Conservation (phyloP, 53 echinoderm and acorn worm genomes). For the Stichopus horrens region DNA sequence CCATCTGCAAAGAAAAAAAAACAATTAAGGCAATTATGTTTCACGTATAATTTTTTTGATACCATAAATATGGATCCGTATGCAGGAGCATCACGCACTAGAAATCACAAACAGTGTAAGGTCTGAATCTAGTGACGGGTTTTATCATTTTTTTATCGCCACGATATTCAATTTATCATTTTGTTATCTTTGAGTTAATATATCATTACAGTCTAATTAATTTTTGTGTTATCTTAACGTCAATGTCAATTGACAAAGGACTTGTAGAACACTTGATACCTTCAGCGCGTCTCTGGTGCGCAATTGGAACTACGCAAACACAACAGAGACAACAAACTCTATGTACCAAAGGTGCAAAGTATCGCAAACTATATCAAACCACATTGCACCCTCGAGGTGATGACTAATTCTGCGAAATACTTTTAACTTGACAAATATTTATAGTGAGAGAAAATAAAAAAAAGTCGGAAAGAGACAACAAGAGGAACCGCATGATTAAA, state of each 20-base stretch:
- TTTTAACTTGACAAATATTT: neutral
- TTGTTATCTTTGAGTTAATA: neutral
- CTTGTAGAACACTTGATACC: neutral
- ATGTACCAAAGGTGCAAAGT: neutral
- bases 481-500: neutral
- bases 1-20: too few species aligned
- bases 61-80: too few species aligned
- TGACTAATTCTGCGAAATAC: neutral
- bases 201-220: neutral
- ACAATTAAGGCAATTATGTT: too few species aligned
- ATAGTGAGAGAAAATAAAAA: neutral
- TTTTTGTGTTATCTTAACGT: neutral
- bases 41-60: too few species aligned
- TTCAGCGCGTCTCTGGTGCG: neutral
- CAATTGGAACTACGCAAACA: neutral
- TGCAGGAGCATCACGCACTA: neutral
- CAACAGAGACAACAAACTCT: neutral
- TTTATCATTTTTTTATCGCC: neutral
- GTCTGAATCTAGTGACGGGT: neutral
- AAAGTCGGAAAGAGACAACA: neutral
- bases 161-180: neutral
- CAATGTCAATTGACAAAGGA: neutral
- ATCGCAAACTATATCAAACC: neutral
- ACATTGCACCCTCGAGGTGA: neutral
- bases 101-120: neutral